A percentile compares a stretch with the other conserved stretches of the same genome.
These are phyloP conservation scores for Oscheius sp. DNA, from an alignment of 2,888 invertebrate species.

Conservation along the genomic window DNA sequence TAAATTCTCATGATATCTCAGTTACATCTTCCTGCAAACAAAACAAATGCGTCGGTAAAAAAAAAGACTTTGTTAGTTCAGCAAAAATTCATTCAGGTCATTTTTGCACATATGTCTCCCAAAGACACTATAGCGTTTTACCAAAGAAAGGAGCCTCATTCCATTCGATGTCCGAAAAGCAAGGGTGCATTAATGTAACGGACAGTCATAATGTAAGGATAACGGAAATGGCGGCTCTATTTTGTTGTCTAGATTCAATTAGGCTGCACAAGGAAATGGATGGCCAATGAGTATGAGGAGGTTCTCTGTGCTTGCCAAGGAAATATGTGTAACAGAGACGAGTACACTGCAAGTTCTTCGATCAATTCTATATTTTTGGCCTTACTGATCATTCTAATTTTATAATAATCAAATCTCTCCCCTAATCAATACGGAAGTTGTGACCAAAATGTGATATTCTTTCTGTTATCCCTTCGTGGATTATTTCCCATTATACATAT, in stretches of 20 bases:
- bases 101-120: conserved; percentile 68
- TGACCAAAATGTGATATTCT: conserved; percentile 22
- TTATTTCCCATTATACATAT: conserved; percentile 8
- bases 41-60: conserved; percentile 61
- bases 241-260: conserved; percentile 61
- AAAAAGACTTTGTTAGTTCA: neutral
- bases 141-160: conserved; percentile 36
- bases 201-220: conserved; percentile 56
- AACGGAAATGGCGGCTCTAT: neutral
- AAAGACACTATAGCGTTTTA: conserved; percentile 44
- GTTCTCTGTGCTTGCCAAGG: conserved; percentile 67
- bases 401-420: neutral
- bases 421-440: conserved; percentile 26
- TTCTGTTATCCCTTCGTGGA: neutral
- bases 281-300: conserved; percentile 69
- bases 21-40: conserved; percentile 66
- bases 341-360: conserved; percentile 36
- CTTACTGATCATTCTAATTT: neutral
- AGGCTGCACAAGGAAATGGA: conserved; percentile 71
- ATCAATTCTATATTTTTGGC: neutral
- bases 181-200: conserved; percentile 72
- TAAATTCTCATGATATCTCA: conserved; percentile 64
- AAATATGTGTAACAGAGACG: conserved; percentile 65
- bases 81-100: conserved; percentile 61
- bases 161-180: conserved; percentile 59